Base-by-base conservation (phyloP, 2,113 vertebrate genomes). In the Mugil cephalus region DNA sequence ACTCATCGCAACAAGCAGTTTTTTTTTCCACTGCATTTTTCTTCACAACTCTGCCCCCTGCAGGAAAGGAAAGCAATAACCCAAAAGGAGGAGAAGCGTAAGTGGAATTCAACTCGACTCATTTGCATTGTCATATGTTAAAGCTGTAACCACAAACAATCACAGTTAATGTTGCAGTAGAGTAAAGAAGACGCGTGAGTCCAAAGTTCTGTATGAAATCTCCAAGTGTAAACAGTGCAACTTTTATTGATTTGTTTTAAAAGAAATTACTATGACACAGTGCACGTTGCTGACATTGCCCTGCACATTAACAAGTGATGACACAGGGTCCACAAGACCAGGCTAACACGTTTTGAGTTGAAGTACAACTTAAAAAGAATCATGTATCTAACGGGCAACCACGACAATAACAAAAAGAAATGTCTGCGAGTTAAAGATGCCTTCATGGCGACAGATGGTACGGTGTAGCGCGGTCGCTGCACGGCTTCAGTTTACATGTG, bases 191-290 rank as follows among this genome's bases (percentile, higher is more conserved):
- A 84, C 8, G 42, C 55, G 1, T 4, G 14, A 61, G 35, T 34
- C 45, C 1, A 13, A 9, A 7, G 21, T 19, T 79, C 35, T 64
- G 55, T 51, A 40, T 43, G 60, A 65, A 77, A 75, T 72, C 46
- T 82, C 60, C 45, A 68, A 59, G 81, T 90, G 87, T 90, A 89
- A 88, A 91, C 87, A 92, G 89, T 91, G 89, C 85, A 90, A 89
- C 86, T 66, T 91, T 92, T 89, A 89, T 90, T 90, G 84, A 90
- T 87, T 87, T 77, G 18, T 55, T 85, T 80, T 68, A 34, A 77
- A 83, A 86, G 68, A 42, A 63, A 53, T 64, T 78, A 76, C 39
- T 69, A 48, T 73, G 76, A 83, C 80, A 74, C 71, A 56, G 63
- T 80, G 73, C 38, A 60, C 40, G 51, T 69, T 66, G 74, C 69